Percentiles rank a stretch among this genome's conserved stretches.
Conservation (phyloP, 2,113 vertebrate species). For the Dolichallabes microphthalmus region DNA sequence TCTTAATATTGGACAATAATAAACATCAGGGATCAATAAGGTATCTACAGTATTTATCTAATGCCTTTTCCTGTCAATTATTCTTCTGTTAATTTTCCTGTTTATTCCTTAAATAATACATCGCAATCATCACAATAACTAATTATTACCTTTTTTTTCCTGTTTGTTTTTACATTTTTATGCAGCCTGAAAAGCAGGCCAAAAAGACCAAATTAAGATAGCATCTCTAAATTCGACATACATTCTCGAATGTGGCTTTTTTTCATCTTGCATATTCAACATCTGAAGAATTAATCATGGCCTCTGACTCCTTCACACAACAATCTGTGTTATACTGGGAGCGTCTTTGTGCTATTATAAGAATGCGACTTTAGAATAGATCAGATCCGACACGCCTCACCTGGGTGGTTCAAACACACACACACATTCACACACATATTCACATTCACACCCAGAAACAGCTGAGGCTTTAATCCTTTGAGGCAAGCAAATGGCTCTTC, state of each 20-base stretch:
- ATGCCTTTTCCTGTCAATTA: background rate
- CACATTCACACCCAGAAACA: slow-evolving; percentile 5
- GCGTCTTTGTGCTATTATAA: background rate
- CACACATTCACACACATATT: background rate
- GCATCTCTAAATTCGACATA: background rate
- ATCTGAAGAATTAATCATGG: background rate
- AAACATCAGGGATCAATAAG: background rate
- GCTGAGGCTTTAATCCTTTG: slow-evolving; percentile 15
- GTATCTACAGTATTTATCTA: too few species aligned
- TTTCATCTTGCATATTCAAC: background rate
- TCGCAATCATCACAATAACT: background rate
- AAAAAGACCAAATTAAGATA: background rate
- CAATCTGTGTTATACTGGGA: background rate
- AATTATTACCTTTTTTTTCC: background rate
- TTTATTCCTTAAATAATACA: background rate
- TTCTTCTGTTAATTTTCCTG: background rate
- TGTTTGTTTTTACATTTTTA: background rate
- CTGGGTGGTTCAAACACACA: background rate
- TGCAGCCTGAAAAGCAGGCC: background rate
- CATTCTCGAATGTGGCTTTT: background rate
- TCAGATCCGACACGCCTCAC: slow-evolving; percentile 9
- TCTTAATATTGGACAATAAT: background rate
- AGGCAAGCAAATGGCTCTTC: background rate
- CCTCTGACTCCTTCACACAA: background rate
- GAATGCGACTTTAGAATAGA: slow-evolving; percentile 5